Conservation (phyloP, 2,113 vertebrate genomes). For the Phodopus roborovskii region DNA sequence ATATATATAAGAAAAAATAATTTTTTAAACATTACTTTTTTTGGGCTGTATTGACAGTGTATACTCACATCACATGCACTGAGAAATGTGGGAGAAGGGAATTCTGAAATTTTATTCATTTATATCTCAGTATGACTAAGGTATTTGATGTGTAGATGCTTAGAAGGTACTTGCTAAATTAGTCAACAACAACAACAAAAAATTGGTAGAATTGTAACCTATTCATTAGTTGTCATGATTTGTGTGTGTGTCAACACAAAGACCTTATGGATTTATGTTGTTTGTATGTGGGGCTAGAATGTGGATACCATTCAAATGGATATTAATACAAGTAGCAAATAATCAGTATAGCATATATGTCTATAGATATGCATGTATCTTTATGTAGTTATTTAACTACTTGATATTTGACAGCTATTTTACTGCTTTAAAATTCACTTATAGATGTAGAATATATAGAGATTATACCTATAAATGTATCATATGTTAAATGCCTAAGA, state of each 20-base stretch:
- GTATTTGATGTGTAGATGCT: not conserved
- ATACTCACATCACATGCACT: not conserved
- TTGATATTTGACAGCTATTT: conserved; percentile 65
- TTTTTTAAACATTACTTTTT: not conserved
- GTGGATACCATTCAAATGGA: not conserved
- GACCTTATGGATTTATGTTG: not conserved
- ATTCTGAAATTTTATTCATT: not conserved
- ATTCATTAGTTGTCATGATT: not conserved
- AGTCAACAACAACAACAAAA: not conserved
- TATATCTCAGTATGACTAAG: not conserved
- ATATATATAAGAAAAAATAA: too few species aligned
- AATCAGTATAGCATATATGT: not conserved
- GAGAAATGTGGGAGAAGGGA: not conserved
- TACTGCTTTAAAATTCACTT: not conserved
- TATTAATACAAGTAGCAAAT: conserved; percentile 13
- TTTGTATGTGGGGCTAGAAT: not conserved
- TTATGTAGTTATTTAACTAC: conserved; percentile 44
- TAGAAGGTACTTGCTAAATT: conserved; percentile 20
- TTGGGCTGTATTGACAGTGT: not conserved
- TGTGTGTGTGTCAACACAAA: not conserved
- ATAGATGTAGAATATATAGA: not conserved
- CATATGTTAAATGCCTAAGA: conserved; percentile 3
- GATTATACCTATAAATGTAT: not conserved
- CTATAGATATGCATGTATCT: not conserved
- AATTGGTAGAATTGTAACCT: not conserved